Base-by-base conservation (phyloP, 92 coral and sea anemone genomes). In the Montipora capitata region DNA sequence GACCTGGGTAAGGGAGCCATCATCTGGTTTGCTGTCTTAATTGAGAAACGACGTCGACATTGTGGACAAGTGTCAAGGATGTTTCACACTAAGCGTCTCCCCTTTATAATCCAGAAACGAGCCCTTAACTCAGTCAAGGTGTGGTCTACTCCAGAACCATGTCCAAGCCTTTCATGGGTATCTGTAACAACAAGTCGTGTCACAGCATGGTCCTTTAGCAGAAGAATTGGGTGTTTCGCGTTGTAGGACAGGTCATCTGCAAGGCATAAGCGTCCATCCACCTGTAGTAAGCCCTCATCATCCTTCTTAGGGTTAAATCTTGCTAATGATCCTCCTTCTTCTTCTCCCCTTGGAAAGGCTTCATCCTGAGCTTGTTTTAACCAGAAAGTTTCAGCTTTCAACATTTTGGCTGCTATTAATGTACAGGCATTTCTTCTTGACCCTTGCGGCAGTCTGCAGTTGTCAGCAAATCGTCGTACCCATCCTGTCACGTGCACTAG, bases 121-220 rank as follows among this genome's bases (percentile, higher is more conserved):
- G 75, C 17, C 5, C 84, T 77, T 15, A 91, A 72, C 66, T 91
- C 87, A 5, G 90, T 85, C 8, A 81, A 77, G 3, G 41, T 18
- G 20, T 87, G 85, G 17, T 91, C 94, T 9, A 82, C 78, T 40
- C 94, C 94, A 18, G 91, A 40, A 4, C 89, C 94, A 58, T 91
- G 89, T 11, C 89, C 93, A 13, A 84, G 84, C 44, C 81, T 56
- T 41, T 77, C 84, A 57, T 90, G 91, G 3, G 70, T 40, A 10
- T 65, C 68, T 20, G 20, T 35, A 15, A 92, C 59, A 13, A 88
- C 67, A 3, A 87, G 89, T 71, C 56, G 43, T 38, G 92, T 88
- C 15, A 87, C 65, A 35, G 71, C 48, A 80, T 83, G 94, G 45
- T 77, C 76, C 58, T 82, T 91, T 61, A 81, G 84, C 10, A 78